Percentiles rank a stretch among this genome's conserved stretches.
Conservation (phyloP, 2,797 vertebrate genomes). For the Pteronotus mesoamericanus region DNA sequence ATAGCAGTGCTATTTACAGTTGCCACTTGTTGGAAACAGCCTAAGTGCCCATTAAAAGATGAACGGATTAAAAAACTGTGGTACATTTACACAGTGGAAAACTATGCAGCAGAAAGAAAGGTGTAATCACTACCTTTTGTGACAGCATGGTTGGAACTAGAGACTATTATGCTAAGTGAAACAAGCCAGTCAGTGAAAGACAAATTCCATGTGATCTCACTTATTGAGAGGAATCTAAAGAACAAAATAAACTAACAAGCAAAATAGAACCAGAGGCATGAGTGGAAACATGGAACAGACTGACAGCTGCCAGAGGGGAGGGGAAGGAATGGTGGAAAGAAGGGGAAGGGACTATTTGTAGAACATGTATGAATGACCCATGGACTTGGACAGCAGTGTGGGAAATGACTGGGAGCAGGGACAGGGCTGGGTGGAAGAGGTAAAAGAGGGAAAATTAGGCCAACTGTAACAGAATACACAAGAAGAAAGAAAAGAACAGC, state of each 20-base stretch:
- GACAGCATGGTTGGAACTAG: no score
- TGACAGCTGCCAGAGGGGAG: not conserved
- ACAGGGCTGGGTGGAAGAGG: not conserved
- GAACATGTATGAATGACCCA: not conserved
- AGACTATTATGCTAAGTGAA: not conserved
- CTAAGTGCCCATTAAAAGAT: no score
- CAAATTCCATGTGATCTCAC: not conserved
- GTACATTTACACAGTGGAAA: no score
- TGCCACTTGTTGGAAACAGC: no score
- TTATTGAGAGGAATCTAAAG: not conserved
- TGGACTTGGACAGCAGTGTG: not conserved
- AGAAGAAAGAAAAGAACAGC: not conserved
- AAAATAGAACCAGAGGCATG: not conserved
- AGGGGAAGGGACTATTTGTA: not conserved
- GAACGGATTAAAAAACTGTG: no score
- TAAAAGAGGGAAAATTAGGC: not conserved
- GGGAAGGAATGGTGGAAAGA: not conserved
- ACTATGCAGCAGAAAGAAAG: no score
- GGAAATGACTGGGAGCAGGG: not conserved
- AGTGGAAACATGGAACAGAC: not conserved
- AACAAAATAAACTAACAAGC: not conserved
- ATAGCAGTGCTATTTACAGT: no score
- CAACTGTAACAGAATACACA: not conserved
- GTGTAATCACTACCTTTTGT: no score
- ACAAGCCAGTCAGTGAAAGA: not conserved